Base-by-base conservation (phyloP, 2,113 vertebrate species). In the Malurus cyaneus region DNA sequence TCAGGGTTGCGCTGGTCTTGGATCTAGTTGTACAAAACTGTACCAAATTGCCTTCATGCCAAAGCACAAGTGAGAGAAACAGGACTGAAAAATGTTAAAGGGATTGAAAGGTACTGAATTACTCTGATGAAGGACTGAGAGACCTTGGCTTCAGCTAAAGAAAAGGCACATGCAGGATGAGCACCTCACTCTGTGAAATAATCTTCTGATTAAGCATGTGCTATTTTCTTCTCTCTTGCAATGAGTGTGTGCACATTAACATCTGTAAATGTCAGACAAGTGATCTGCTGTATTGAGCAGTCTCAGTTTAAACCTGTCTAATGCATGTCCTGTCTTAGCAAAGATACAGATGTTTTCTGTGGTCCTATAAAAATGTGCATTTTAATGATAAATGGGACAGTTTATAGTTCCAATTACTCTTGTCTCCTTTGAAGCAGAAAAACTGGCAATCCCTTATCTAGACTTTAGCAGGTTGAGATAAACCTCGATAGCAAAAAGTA, bases 371-470 rank as follows among this genome's bases (percentile, higher is more conserved):
- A 96, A 94, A 80, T 5, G 77, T 94, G 86, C 76, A 79, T 74
- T 94, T 91, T 95, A 82, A 77, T 96, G 95, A 97, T 93, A 91
- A 91, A 97, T 95, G 88, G 93, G 57, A 70, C 50, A 92, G 89
- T 97, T 97, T 96, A 96, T 72, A 91, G 94, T 80, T 96, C 82
- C 86, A 96, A 94, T 97, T 97, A 92, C 77, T 97, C 95, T 97
- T 94, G 93, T 88, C 77, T 96, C 92, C 94, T 98, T 97, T 98
- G 98, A 98, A 98, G 96, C 88, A 96, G 91, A 79, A 96, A 97
- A 97, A 94, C 95, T 97, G 97, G 97, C 97, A 96, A 92, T 44
- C 53, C 80, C 85, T 98, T 98, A 98, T 98, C 97, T 97, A 62
- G 95, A 93, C 92, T 96, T 96, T 96, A 97, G 94, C 96, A 97